Evolutionary conservation across 2,888 invertebrate genomes (phyloP).

Genomic region (Drosophila birchii): DNA sequence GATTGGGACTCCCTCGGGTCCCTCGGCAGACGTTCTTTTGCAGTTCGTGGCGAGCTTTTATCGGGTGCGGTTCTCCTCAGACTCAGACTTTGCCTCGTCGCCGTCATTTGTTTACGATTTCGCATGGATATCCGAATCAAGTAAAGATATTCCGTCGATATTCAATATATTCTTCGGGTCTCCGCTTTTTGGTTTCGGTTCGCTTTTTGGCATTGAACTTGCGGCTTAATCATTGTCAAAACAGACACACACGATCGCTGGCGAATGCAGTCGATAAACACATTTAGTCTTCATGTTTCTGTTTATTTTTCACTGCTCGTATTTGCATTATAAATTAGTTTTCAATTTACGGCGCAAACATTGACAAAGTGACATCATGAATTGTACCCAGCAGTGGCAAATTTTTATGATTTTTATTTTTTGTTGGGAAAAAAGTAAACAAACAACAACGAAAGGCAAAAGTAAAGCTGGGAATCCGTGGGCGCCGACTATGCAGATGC

Average conservation of each 20-base stretch:
- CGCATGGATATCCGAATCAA: conserved; percentile 19
- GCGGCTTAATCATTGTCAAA: conserved; percentile 49
- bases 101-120: conserved; percentile 16
- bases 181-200: neutral
- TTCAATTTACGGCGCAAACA: conserved; percentile 66
- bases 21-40: conserved; percentile 49
- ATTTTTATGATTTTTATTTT: conserved; percentile 10
- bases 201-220: conserved; percentile 72
- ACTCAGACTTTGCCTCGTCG: conserved; percentile 14
- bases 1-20: conserved; percentile 42
- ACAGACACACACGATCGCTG: conserved; percentile 26
- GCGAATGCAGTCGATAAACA: conserved; percentile 52
- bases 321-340: conserved; percentile 69
- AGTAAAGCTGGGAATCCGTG: conserved; percentile 24
- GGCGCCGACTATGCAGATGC: conserved; percentile 32
- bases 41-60: conserved; percentile 68
- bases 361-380: conserved; percentile 73
- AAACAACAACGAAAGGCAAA: conserved; percentile 31
- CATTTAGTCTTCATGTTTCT: conserved; percentile 25
- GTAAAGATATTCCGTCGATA: conserved; percentile 19
- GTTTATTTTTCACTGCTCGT: conserved; percentile 32
- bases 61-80: conserved; percentile 58
- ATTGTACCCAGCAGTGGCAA: conserved; percentile 9
- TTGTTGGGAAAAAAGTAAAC: conserved; percentile 38
- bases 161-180: conserved; percentile 19